Conservation (phyloP, 1,140 invertebrate species). For the Microplitis demolitor region DNA sequence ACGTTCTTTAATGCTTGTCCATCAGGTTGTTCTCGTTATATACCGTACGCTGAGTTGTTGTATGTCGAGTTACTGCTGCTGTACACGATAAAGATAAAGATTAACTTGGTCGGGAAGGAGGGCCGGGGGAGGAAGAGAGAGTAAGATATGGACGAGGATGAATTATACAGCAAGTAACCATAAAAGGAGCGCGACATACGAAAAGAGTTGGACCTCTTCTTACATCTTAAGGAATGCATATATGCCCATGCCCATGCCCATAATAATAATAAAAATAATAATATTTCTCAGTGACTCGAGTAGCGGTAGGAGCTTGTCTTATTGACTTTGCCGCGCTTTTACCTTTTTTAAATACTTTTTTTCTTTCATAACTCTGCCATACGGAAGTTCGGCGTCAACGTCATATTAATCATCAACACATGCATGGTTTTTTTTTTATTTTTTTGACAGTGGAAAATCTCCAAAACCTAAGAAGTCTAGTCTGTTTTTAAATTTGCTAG, state of each 20-base stretch:
- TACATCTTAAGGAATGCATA: slow-evolving; percentile 18
- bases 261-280: not conserved
- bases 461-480: no score
- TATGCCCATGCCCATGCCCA: not conserved
- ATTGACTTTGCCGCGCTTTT: not conserved
- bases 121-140: not conserved
- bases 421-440: no score
- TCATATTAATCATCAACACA: not conserved
- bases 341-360: not conserved
- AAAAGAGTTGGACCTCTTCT: slow-evolving; percentile 36
- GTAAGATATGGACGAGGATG: slow-evolving; percentile 29
- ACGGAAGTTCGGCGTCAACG: not conserved
- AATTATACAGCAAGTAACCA: slow-evolving; percentile 42
- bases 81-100: no score
- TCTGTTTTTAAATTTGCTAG: no score
- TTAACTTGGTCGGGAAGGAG: no score
- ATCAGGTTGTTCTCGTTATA: slow-evolving; percentile 6
- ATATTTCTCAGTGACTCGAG: not conserved
- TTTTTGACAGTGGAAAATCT: no score
- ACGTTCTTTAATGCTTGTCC: slow-evolving; percentile 7
- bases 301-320: not conserved
- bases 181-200: slow-evolving; percentile 37
- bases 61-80: not conserved
- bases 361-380: not conserved
- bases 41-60: not conserved